These are phyloP conservation scores for Troides helena DNA, from an alignment of 2,888 invertebrate species.

Conservation along the genomic window DNA sequence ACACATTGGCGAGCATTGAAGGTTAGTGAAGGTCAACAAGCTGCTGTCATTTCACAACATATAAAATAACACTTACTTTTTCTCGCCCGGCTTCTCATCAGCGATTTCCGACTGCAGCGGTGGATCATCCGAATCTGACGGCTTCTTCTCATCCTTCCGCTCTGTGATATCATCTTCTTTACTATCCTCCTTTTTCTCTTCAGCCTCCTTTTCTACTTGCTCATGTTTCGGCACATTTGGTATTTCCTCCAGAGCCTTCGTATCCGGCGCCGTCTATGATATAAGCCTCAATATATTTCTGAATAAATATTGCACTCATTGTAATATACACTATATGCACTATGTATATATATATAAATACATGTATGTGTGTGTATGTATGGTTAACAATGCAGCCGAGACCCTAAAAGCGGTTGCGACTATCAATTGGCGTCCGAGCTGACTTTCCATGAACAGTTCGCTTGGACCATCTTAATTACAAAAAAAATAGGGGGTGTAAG, in stretches of 20 bases:
- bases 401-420: too few relatives aligned
- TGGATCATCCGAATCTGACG: conserved; percentile 58
- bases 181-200: conserved; percentile 2
- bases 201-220: conserved; percentile 22
- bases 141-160: conserved; percentile 33
- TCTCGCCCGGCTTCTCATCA: conserved; percentile 67
- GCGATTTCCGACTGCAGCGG: conserved; percentile 59
- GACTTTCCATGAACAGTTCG: too few relatives aligned
- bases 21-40: too few relatives aligned
- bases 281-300: conserved; percentile 27
- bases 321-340: background rate
- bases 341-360: too few relatives aligned
- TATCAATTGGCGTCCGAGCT: too few relatives aligned
- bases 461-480: too few relatives aligned
- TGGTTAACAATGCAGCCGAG: too few relatives aligned
- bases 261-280: conserved; percentile 23
- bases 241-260: conserved; percentile 10
- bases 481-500: too few relatives aligned
- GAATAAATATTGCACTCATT: conserved; percentile 13
- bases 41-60: too few relatives aligned
- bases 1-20: too few relatives aligned
- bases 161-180: conserved; percentile 18
- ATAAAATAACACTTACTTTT: conserved; percentile 51
- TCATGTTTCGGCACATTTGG: conserved; percentile 1
- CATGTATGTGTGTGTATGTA: too few relatives aligned